Conservation (phyloP, 2,113 vertebrate genomes). For the Macquaria ambigua region DNA sequence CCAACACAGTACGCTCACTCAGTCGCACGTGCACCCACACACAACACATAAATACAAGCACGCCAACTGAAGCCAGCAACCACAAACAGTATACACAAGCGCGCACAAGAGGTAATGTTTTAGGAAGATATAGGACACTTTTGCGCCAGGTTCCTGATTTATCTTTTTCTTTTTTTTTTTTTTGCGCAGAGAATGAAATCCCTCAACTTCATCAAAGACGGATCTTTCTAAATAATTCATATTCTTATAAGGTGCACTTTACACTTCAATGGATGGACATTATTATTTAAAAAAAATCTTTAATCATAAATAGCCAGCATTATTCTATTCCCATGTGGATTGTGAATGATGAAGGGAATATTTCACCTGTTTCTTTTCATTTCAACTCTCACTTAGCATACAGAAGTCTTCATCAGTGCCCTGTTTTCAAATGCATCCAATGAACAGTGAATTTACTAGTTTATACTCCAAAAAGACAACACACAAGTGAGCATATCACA, state of each 20-base stretch:
- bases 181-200: conserved; percentile 52
- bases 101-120: conserved; percentile 77
- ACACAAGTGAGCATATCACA: conserved; percentile 56
- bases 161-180: conserved; percentile 8
- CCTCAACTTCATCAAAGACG: conserved; percentile 29
- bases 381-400: conserved; percentile 1
- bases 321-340: conserved; percentile 49
- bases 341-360: conserved; percentile 47
- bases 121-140: conserved; percentile 76
- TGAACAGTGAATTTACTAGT: conserved; percentile 49
- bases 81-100: conserved; percentile 72
- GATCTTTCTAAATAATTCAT: conserved; percentile 30
- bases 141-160: conserved; percentile 65
- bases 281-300: conserved; percentile 31
- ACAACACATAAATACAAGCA: conserved; percentile 68
- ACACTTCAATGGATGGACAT: conserved; percentile 56
- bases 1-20: conserved; percentile 50
- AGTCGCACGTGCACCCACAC: conserved; percentile 41
- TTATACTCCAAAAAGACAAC: conserved; percentile 57
- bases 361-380: conserved; percentile 24
- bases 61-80: conserved; percentile 62
- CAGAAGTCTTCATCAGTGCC: conserved; percentile 43
- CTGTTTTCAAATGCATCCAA: conserved; percentile 42
- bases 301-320: conserved; percentile 61
- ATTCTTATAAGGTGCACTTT: conserved; percentile 74